These are phyloP conservation scores for Anisognathus igniventris DNA, from an alignment of 2,797 vertebrate species.

Conservation along the genomic window DNA sequence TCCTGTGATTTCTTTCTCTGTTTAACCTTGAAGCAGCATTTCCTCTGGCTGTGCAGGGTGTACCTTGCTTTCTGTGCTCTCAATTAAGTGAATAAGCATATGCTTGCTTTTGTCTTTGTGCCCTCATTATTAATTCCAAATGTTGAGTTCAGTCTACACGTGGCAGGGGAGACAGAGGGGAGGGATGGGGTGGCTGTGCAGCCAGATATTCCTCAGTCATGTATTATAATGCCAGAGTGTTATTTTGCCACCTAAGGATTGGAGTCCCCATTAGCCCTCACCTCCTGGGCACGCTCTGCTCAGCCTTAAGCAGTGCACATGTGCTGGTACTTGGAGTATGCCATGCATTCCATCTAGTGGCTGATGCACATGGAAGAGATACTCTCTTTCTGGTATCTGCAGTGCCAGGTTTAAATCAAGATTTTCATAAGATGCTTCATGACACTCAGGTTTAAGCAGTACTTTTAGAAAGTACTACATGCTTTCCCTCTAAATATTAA, in stretches of 20 bases:
- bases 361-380: background rate
- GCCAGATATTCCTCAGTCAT: background rate
- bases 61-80: background rate
- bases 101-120: background rate
- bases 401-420: background rate
- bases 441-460: background rate
- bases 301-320: rapidly evolving
- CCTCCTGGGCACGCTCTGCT: background rate
- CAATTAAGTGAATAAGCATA: background rate
- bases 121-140: conserved; percentile 13
- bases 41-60: background rate
- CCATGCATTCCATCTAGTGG: background rate
- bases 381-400: background rate
- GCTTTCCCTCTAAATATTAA: background rate
- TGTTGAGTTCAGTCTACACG: background rate
- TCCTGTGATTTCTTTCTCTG: background rate
- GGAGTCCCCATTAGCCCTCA: background rate
- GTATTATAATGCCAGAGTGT: background rate
- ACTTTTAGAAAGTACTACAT: background rate
- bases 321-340: background rate
- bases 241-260: background rate
- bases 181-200: background rate
- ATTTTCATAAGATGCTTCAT: background rate
- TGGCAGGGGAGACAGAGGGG: background rate
- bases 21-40: background rate